phyloP scores from a whole-genome alignment of 1,140 invertebrate species.

The Caerostris darwini region DNA sequence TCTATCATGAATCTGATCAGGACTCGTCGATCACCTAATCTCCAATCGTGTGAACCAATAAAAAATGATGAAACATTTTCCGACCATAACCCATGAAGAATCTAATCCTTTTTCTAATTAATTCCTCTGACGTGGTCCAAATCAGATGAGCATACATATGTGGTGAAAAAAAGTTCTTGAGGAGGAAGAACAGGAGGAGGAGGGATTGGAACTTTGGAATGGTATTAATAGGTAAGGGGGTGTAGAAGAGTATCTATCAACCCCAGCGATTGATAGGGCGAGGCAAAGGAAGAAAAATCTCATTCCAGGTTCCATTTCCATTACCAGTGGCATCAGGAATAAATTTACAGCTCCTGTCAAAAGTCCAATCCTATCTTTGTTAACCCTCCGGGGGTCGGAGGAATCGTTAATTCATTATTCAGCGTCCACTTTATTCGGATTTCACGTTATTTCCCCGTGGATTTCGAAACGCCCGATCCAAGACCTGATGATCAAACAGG shows the following conservation, averaged over 20 bases:
- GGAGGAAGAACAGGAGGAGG: neutral
- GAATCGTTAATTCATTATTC: slow-evolving; percentile 55
- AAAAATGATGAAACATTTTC: neutral
- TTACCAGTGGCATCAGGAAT: slow-evolving; percentile 22
- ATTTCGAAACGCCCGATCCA: slow-evolving; percentile 24
- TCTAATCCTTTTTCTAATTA: slow-evolving; percentile 56
- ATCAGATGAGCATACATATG: neutral
- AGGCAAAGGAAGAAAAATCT: neutral
- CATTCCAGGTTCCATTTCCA: slow-evolving; percentile 60
- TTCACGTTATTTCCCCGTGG: neutral
- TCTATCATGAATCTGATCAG: neutral
- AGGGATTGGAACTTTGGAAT: neutral
- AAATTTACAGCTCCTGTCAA: slow-evolving; percentile 54
- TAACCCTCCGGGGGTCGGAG: neutral
- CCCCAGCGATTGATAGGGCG: slow-evolving; percentile 27
- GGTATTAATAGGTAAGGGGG: slow-evolving; percentile 24
- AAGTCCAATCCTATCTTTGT: slow-evolving; percentile 57
- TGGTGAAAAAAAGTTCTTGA: slow-evolving; percentile 3
- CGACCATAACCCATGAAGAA: neutral
- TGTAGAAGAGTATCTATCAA: slow-evolving; percentile 31
- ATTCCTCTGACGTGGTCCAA: slow-evolving; percentile 48
- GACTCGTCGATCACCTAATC: slow-evolving; percentile 3
- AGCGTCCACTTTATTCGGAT: slow-evolving; percentile 16
- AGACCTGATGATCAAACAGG: neutral
- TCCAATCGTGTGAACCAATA: neutral